Conservation (phyloP, 2,113 vertebrate genomes). For the Apus apus region DNA sequence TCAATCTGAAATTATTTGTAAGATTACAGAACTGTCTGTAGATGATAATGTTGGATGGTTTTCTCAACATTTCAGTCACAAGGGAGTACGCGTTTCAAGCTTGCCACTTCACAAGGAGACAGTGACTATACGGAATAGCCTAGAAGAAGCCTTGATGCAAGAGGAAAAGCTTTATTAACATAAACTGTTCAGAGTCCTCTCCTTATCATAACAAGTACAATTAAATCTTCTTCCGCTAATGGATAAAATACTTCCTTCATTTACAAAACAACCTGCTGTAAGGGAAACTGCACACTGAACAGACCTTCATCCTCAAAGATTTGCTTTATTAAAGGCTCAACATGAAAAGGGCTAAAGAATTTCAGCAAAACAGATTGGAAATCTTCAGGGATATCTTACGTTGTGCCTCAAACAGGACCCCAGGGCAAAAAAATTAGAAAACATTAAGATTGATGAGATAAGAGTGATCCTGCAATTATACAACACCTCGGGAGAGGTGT, state of each 20-base stretch:
- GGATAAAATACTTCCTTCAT: conserved; percentile 33
- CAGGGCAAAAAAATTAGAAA: conserved; percentile 44
- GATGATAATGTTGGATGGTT: neutral
- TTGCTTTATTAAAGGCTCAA: neutral
- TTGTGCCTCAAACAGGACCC: neutral
- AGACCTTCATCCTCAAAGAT: neutral
- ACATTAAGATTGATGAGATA: conserved; percentile 60
- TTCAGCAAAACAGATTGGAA: conserved; percentile 4
- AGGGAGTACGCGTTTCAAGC: neutral
- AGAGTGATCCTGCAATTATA: conserved; percentile 56
- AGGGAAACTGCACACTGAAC: neutral
- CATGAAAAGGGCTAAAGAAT: neutral
- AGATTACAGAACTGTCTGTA: neutral
- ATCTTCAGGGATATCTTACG: conserved; percentile 3
- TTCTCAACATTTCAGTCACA: neutral
- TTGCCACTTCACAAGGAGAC: neutral
- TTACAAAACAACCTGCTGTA: conserved; percentile 3
- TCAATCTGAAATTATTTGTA: neutral
- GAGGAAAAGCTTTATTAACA: conserved; percentile 1
- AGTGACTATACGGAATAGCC: neutral
- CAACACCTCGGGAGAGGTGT: conserved; percentile 32
- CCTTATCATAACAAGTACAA: conserved; percentile 4
- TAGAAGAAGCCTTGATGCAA: neutral
- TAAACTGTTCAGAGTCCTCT: neutral
- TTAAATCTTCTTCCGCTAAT: neutral